Evolutionary conservation across 2,797 vertebrate species (phyloP).

Genomic region (Trematomus bernacchii): DNA sequence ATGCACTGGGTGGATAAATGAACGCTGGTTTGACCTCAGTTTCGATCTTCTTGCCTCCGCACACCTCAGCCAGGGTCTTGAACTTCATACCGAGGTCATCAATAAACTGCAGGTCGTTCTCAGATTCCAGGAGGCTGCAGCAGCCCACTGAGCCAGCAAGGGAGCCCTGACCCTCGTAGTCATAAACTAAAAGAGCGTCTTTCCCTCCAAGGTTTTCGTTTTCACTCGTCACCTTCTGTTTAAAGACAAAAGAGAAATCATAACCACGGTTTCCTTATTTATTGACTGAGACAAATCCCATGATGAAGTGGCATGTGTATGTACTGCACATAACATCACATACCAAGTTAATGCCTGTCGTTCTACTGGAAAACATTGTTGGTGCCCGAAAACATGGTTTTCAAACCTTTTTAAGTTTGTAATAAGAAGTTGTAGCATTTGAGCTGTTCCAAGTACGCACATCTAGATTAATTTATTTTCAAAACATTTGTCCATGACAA

Average conservation of each 20-base stretch:
- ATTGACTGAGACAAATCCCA: background rate
- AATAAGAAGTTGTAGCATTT: background rate
- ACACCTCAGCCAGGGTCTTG: slow-evolving; percentile 91
- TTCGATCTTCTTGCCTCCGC: slow-evolving; percentile 65
- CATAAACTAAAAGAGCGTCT: slow-evolving; percentile 85
- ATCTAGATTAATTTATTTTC: too few species aligned
- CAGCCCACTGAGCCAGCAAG: slow-evolving; percentile 88
- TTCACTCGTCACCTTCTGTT: slow-evolving; percentile 83
- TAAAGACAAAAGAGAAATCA: slow-evolving; percentile 6
- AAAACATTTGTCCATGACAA: too few species aligned
- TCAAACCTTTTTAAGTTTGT: too few species aligned
- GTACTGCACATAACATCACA: too few species aligned
- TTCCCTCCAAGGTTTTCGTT: slow-evolving; percentile 75
- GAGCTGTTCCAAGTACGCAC: too few species aligned
- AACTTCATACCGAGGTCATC: slow-evolving; percentile 93
- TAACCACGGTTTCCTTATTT: background rate
- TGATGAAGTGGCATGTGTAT: too few species aligned
- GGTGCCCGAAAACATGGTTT: too few species aligned
- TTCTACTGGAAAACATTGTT: too few species aligned
- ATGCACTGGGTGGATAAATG: slow-evolving; percentile 13
- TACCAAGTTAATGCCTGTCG: too few species aligned
- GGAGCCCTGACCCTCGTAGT: slow-evolving; percentile 88
- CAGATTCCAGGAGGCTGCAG: slow-evolving; percentile 88
- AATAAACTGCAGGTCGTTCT: slow-evolving; percentile 88
- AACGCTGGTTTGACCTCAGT: slow-evolving; percentile 27